Percentiles rank a stretch among this genome's conserved stretches.
Evolutionary conservation across 2,113 vertebrate genomes (phyloP).

Genomic region (Clinocottus analis): DNA sequence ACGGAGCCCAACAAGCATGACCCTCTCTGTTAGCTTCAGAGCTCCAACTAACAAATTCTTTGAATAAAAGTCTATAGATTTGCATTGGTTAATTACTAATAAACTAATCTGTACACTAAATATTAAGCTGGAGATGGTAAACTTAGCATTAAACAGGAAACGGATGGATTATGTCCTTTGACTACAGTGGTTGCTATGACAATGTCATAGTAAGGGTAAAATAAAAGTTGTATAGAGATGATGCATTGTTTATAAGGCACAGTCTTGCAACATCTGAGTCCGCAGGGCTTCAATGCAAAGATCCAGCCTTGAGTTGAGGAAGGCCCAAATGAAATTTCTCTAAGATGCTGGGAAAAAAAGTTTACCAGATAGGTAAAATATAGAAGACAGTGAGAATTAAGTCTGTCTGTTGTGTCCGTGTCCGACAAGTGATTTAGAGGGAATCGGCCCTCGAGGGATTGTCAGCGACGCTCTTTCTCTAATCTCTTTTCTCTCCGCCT

Average conservation of each 20-base stretch:
- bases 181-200: too few relatives aligned
- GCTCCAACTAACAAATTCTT: conserved; percentile 1
- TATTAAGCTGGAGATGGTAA: too few relatives aligned
- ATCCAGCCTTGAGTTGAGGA: not conserved
- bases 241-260: not conserved
- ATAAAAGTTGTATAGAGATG: not conserved
- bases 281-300: not conserved
- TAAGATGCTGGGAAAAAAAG: not conserved
- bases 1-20: not conserved
- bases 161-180: too few relatives aligned
- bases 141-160: too few relatives aligned
- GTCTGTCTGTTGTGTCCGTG: conserved; percentile 1
- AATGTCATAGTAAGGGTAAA: not conserved
- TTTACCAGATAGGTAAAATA: not conserved
- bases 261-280: not conserved
- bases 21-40: not conserved
- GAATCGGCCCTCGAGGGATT: conserved; percentile 16
- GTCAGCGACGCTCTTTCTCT: conserved; percentile 22
- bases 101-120: too few relatives aligned
- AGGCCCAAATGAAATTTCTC: not conserved
- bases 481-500: conserved; percentile 1
- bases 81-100: too few relatives aligned
- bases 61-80: not conserved
- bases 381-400: conserved; percentile 1
- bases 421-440: conserved; percentile 8